These are phyloP conservation scores for Echiichthys vipera DNA, from an alignment of 2,797 vertebrate species.

Conservation along the genomic window DNA sequence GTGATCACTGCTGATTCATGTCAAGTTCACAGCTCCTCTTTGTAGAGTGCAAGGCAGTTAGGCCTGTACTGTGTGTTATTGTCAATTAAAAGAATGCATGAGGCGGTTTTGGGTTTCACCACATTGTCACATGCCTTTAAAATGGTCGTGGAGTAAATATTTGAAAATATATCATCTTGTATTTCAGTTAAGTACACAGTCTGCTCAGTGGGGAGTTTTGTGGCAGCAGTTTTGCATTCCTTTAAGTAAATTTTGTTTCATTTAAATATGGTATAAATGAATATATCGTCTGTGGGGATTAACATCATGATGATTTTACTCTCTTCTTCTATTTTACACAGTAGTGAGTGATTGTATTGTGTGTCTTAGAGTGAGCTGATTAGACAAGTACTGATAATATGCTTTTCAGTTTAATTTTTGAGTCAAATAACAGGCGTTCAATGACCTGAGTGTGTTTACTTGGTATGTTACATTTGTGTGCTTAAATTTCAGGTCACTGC, in stretches of 20 bases:
- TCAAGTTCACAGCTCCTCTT: conserved; percentile 32
- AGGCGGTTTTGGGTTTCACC: conserved; percentile 18
- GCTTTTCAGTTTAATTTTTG: not conserved
- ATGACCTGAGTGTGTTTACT: not conserved
- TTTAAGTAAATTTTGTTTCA: conserved; percentile 18
- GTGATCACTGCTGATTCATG: conserved; percentile 41
- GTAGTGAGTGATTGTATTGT: not conserved
- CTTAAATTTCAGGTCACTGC: not conserved
- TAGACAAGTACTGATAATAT: not conserved
- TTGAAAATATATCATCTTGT: conserved; percentile 51
- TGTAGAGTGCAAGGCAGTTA: not conserved
- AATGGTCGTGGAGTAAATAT: conserved; percentile 45
- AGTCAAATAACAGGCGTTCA: not conserved
- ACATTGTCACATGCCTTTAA: conserved; percentile 37
- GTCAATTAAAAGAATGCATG: not conserved
- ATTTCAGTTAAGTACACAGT: conserved; percentile 54
- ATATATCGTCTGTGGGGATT: conserved; percentile 7
- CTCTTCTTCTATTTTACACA: not conserved
- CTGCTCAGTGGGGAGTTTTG: conserved; percentile 34
- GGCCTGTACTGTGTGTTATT: not conserved
- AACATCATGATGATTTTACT: conserved; percentile 1
- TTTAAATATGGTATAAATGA: conserved; percentile 13
- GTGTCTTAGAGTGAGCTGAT: not conserved
- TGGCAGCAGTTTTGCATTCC: conserved; percentile 45
- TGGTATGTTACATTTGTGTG: not conserved